Base-by-base conservation (phyloP, 2,888 invertebrate genomes). In the Nymphalis polychloros region DNA sequence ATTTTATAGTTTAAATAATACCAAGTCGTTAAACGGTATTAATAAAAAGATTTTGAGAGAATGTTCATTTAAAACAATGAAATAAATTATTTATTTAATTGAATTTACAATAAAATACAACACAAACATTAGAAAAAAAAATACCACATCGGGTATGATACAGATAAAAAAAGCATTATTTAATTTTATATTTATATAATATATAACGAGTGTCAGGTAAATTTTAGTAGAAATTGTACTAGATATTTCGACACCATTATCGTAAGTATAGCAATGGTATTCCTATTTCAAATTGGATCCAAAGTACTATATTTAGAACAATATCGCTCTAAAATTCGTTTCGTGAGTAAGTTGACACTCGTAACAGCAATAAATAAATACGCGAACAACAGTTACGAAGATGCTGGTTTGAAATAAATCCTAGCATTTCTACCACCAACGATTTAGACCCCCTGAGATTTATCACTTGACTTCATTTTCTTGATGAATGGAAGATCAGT, bases 321-420 rank as follows among this genome's bases (percentile, higher is more conserved):
- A 48, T 65, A 63, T 66, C 48, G 41, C 35, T 59, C 17, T 20
- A 19, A 49, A 57, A 31, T 52, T 55, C 46, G 59, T 65, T 66
- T 67, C 64, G 67, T 64, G 63, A 67, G 19, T 59, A 35, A 47
- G 62, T 50, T 64, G 70, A 67, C 67, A 69, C 62, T 62, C 41
- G 61, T 61, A 64, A 19, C 50, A 64, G 61, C 52, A 67, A 70
- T 67, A 70, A 70, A 67, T 64, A 57, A 67, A 67, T 52, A 63
- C 49, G 57, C 23, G 67, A 68, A 59, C 63, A 67, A 67, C 57
- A 52, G 50, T 20, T 50, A 61, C 53, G 59, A 62, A 52, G 61
- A 55, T 31, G 53, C 7, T 60, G 49, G 46, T 65, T 60, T 59
- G 20, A 65, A 64, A 64, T 70, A 68, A 64, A 49, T 63, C 64